Percentiles rank a stretch among this genome's conserved stretches.
Evolutionary conservation across 2,888 invertebrate genomes (phyloP).

Genomic region (Agrochola circellaris): DNA sequence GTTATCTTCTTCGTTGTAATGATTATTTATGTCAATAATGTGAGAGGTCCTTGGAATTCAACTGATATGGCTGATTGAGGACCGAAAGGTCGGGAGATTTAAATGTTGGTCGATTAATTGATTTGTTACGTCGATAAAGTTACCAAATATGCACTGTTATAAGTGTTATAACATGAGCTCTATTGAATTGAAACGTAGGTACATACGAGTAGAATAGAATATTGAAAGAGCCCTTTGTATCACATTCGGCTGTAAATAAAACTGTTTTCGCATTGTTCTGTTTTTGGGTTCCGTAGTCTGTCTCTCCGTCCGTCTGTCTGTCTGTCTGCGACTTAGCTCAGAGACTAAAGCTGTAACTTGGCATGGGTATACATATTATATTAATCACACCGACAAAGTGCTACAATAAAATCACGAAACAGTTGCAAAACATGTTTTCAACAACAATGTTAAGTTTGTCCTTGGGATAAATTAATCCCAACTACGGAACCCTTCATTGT

Average conservation of each 20-base stretch:
- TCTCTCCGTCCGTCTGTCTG: too few species aligned
- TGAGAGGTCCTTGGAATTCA: slow-evolving; percentile 23
- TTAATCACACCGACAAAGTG: too few species aligned
- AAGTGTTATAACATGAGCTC: not conserved
- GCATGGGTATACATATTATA: too few species aligned
- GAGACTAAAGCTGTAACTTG: too few species aligned
- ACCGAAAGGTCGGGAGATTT: not conserved
- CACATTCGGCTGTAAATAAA: not conserved
- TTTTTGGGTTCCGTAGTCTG: not conserved
- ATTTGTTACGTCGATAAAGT: not conserved
- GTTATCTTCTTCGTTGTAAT: slow-evolving; percentile 9
- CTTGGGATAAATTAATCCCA: too few species aligned
- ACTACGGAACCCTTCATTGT: not conserved
- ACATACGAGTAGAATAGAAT: not conserved
- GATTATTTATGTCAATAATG: slow-evolving; percentile 13
- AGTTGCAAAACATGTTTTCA: too few species aligned
- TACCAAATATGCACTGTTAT: not conserved
- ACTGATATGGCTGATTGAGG: not conserved
- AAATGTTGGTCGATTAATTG: not conserved
- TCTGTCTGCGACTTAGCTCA: too few species aligned
- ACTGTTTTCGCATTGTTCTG: too few species aligned
- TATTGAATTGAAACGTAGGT: not conserved
- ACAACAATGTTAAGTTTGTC: too few species aligned
- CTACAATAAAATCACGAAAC: too few species aligned
- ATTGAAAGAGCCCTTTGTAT: slow-evolving; percentile 8